These are phyloP conservation scores for Panthera leo DNA, from an alignment of 2,113 vertebrate species.

Conservation along the genomic window DNA sequence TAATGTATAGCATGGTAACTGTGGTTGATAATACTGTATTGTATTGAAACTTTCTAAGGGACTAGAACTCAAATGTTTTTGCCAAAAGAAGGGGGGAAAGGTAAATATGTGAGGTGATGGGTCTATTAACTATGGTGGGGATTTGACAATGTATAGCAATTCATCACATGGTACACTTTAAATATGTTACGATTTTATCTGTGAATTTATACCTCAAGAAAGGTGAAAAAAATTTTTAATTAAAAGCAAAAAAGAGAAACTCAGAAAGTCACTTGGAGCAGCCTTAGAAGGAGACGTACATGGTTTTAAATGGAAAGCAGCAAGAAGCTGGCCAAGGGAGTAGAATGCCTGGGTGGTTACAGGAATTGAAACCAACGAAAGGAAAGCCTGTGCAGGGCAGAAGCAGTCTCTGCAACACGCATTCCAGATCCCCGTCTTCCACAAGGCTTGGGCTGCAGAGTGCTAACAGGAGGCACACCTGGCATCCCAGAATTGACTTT, in stretches of 20 bases:
- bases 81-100: not conserved
- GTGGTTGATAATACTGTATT: not conserved
- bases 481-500: constrained; percentile 58
- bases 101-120: not conserved
- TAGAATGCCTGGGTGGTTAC: not conserved
- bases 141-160: not conserved
- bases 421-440: not conserved
- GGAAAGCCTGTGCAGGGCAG: not conserved
- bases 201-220: too few species aligned
- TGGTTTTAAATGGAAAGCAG: not conserved
- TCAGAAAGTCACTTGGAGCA: not conserved
- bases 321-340: not conserved
- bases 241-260: not conserved
- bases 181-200: not conserved
- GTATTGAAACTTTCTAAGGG: not conserved
- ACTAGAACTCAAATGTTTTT: not conserved
- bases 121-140: not conserved
- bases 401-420: not conserved
- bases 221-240: not conserved
- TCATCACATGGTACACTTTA: not conserved
- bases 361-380: not conserved
- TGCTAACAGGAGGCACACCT: constrained; percentile 54
- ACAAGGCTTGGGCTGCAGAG: not conserved
- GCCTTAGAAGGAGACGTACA: not conserved
- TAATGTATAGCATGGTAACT: not conserved